Conservation (phyloP, 2,888 invertebrate species). For the Tenodera sinensis region DNA sequence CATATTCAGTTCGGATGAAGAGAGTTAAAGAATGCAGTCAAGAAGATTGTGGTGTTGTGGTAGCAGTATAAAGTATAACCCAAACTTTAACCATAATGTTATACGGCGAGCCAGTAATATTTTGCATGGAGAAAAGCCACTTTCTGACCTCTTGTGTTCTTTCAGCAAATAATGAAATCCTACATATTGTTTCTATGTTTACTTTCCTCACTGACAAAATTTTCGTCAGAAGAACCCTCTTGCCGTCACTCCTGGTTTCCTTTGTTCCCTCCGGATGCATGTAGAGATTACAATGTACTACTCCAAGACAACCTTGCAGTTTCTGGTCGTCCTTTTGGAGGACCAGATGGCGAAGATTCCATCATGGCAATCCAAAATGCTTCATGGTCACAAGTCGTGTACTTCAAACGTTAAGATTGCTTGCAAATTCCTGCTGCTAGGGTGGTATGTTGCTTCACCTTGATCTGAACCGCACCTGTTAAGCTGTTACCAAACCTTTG, state of each 20-base stretch:
- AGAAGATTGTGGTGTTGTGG: neutral
- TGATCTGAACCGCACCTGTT: neutral
- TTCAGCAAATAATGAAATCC: neutral
- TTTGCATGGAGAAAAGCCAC: neutral
- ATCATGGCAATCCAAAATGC: neutral
- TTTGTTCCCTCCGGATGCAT: neutral
- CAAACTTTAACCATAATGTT: neutral
- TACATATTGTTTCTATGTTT: neutral
- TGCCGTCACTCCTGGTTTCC: neutral
- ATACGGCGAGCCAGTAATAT: no score
- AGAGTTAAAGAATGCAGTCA: neutral
- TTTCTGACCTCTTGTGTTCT: neutral
- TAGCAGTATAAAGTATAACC: neutral
- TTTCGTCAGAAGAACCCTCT: neutral
- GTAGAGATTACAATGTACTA: neutral
- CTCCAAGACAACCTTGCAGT: neutral
- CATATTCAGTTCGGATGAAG: no score
- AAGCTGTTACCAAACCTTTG: neutral
- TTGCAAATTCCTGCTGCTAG: no score
- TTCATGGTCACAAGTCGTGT: neutral
- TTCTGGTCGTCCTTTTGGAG: neutral
- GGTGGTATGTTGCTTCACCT: neutral
- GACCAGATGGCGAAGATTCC: neutral
- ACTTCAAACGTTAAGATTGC: neutral
- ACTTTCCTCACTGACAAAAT: neutral